A percentile compares a stretch with the other conserved stretches of the same genome.
Conservation (phyloP, 1,140 invertebrate genomes). For the Anagrus nilaparvatae region DNA sequence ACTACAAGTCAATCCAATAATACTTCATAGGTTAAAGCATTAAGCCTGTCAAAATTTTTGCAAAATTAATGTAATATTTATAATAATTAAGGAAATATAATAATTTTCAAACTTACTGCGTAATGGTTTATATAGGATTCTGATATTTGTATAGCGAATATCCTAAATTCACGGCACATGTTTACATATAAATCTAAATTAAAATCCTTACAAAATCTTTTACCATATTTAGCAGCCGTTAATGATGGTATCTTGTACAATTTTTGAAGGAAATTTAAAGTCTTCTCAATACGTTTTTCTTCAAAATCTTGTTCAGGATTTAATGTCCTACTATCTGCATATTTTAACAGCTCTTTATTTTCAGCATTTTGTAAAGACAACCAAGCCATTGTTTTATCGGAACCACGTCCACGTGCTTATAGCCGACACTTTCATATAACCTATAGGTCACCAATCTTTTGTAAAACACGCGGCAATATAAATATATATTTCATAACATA, state of each 20-base stretch:
- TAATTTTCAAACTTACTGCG: slow-evolving; percentile 89
- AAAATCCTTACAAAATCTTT: slow-evolving; percentile 75
- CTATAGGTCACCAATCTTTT: too few relatives aligned
- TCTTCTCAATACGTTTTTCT: slow-evolving; percentile 20
- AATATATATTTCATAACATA: too few relatives aligned
- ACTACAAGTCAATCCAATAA: slow-evolving; percentile 82
- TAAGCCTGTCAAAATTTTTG: slow-evolving; percentile 51
- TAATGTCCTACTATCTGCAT: slow-evolving; percentile 19
- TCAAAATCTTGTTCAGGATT: slow-evolving; percentile 24
- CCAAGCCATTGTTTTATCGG: slow-evolving; percentile 34
- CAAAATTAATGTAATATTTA: slow-evolving; percentile 19
- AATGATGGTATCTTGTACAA: slow-evolving; percentile 17
- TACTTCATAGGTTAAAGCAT: slow-evolving; percentile 63
- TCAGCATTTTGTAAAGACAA: slow-evolving; percentile 20
- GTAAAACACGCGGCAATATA: too few relatives aligned
- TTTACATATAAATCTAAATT: slow-evolving; percentile 74
- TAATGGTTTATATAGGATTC: slow-evolving; percentile 81
- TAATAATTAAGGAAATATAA: slow-evolving; percentile 19
- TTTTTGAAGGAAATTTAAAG: slow-evolving; percentile 21
- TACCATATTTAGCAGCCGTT: slow-evolving; percentile 82
- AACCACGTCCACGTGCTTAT: too few relatives aligned
- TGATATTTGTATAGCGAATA: slow-evolving; percentile 71
- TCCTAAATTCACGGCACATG: slow-evolving; percentile 77
- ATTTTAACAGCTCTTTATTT: slow-evolving; percentile 20
- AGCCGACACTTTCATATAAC: too few relatives aligned